Percentiles rank a stretch among this genome's conserved stretches.
phyloP scores from a whole-genome alignment of 2,888 invertebrate species.

The Halocaridina rubra region DNA sequence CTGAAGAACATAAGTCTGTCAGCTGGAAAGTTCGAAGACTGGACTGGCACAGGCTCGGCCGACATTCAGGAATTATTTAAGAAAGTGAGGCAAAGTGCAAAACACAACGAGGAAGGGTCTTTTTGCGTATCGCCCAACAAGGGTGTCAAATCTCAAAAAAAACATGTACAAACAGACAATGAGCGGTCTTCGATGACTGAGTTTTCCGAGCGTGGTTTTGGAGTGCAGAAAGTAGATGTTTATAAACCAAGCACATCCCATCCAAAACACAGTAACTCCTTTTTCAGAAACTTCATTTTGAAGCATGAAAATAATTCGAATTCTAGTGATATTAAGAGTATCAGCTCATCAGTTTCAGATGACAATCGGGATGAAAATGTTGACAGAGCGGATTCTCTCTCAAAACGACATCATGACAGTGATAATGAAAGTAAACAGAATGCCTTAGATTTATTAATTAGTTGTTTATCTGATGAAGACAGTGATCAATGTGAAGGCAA shows the following conservation, averaged over 20 bases:
- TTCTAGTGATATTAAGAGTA: no score
- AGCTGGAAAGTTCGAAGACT: conserved; percentile 80
- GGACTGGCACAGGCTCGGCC: conserved; percentile 2
- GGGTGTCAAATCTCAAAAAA: no score
- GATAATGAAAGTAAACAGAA: background rate
- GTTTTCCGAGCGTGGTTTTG: no score
- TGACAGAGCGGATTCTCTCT: background rate
- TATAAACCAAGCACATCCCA: no score
- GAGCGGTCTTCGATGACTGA: no score
- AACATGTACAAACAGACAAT: no score
- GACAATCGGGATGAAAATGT: background rate
- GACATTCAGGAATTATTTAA: conserved; percentile 43
- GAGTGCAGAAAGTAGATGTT: no score
- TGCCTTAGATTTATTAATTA: conserved; percentile 12
- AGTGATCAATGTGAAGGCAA: background rate
- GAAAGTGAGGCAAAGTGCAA: background rate
- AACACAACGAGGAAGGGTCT: no score
- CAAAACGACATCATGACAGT: background rate
- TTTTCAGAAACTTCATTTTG: conserved; percentile 23
- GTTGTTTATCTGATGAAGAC: background rate
- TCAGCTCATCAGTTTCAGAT: no score
- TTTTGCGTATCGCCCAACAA: no score
- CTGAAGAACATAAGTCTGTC: conserved; percentile 77
- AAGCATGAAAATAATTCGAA: background rate
- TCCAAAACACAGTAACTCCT: conserved; percentile 18